phyloP scores from a whole-genome alignment of 2,797 vertebrate genomes.

The Zenarchopterus dispar region DNA sequence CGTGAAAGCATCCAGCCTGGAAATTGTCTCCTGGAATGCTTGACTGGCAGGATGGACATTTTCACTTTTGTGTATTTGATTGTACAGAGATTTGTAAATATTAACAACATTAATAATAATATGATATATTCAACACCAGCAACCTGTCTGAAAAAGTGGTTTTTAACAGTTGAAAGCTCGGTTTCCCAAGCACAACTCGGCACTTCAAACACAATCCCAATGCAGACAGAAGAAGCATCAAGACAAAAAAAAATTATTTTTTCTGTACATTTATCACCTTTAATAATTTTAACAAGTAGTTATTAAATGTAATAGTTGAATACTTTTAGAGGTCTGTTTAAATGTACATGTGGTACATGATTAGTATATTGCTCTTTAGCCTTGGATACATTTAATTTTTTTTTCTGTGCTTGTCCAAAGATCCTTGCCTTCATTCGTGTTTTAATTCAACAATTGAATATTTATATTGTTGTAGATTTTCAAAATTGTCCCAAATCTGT shows the following conservation, averaged over 20 bases:
- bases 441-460: not conserved
- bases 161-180: slow-evolving; percentile 47
- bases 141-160: slow-evolving; percentile 63
- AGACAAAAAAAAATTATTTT: slow-evolving; percentile 13
- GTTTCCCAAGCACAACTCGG: slow-evolving; percentile 41
- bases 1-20: slow-evolving; percentile 45
- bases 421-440: not conserved
- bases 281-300: slow-evolving; percentile 5
- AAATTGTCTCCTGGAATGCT: slow-evolving; percentile 58
- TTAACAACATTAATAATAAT: slow-evolving; percentile 66
- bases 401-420: not conserved
- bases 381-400: not conserved
- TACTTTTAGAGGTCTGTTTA: slow-evolving; percentile 1
- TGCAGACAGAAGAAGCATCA: slow-evolving; percentile 45
- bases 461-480: slow-evolving; percentile 2
- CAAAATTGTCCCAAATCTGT: too few relatives aligned
- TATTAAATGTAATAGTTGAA: not conserved
- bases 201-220: slow-evolving; percentile 17
- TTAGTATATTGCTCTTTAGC: slow-evolving; percentile 4
- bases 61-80: slow-evolving; percentile 66
- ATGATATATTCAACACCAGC: slow-evolving; percentile 78
- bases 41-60: slow-evolving; percentile 53
- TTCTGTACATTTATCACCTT: not conserved
- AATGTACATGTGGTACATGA: slow-evolving; percentile 4
- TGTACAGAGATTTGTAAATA: slow-evolving; percentile 79